Evolutionary conservation across 2,113 vertebrate species (phyloP), one percentile per base, ranked within the genome.

Genomic region (Lagenorhynchus albirostris): DNA sequence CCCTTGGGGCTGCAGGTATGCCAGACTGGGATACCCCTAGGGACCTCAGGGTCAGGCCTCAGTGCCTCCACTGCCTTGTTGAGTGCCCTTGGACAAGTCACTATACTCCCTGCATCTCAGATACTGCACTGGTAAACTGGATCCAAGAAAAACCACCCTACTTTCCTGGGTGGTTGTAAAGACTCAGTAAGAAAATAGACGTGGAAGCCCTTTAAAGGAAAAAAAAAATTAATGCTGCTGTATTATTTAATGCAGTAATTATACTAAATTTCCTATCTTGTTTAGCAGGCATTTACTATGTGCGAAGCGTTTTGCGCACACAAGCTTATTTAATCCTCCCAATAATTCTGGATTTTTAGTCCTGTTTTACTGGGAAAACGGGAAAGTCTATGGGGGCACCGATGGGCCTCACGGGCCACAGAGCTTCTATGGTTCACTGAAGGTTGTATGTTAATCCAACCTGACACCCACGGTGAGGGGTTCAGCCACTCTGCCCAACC

Each of bases 401-500:
- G 58, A 38, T 4, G 5, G 8, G 23, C 44, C 44, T 33, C 15
- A 0, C 0, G 1, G 81, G 15, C 62, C 47, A 25, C 47, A 38
- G 1, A 21, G 58, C 21, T 33, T 58, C 83, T 9, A 3, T 0
- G 7, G 38, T 0, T 12, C 0, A 0, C 8, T 2, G 36, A 95
- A 68, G 41, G 31, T 62, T 44, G 68, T 89, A 36, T 33, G 15
- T 55, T 18, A 4, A 38, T 26, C n/a, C 18, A 26, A 17, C 17
- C 12, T 21, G 44, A 55, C 29, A 41, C 29, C 18, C 65, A 13
- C 0, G 0, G 4, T 36, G 36, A 10, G 50, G 60, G 44, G 7
- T 33, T 70, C 36, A 36, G 73, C 29, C 10, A 9, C 26, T 26
- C 63, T 18, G 26, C 15, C 50, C 50, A 53, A 31, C 31, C 44